phyloP scores from a whole-genome alignment of 2,113 vertebrate species.

The Tylochromis polylepis region DNA sequence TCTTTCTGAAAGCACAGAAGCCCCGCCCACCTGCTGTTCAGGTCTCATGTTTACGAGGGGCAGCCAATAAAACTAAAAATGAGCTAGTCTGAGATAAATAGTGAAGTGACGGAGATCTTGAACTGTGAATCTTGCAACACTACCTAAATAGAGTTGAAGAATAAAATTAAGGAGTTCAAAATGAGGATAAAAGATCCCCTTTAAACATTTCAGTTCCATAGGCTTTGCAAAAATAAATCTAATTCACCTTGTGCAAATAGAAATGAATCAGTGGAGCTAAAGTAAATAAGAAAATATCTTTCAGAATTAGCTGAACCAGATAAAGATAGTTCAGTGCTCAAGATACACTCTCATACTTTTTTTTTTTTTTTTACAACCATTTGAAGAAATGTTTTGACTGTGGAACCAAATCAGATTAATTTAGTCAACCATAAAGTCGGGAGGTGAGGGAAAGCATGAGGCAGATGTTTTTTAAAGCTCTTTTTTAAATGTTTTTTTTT shows the following conservation, averaged over 20 bases:
- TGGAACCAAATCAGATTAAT: not conserved
- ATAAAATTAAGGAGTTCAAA: not conserved
- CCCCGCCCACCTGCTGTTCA: not conserved
- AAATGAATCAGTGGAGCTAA: not conserved
- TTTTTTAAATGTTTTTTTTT: too few species aligned
- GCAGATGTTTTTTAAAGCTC: not conserved
- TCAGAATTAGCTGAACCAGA: not conserved
- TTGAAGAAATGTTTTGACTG: not conserved
- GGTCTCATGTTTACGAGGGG: rapidly evolving
- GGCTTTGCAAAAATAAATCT: not conserved
- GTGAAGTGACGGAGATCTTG: not conserved
- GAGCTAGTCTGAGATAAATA: not conserved
- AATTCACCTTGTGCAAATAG: not conserved
- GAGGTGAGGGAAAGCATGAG: not conserved
- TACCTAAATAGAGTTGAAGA: not conserved
- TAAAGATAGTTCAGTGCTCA: not conserved
- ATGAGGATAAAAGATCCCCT: not conserved
- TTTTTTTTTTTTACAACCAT: not conserved
- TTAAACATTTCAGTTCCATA: not conserved
- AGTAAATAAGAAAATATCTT: not conserved
- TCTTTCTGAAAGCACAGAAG: not conserved
- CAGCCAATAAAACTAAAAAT: not conserved
- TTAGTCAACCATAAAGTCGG: not conserved
- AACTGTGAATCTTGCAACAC: not conserved
- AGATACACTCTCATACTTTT: not conserved